Conservation (phyloP, 2,888 invertebrate genomes). For the Anoplius nigerrimus region DNA sequence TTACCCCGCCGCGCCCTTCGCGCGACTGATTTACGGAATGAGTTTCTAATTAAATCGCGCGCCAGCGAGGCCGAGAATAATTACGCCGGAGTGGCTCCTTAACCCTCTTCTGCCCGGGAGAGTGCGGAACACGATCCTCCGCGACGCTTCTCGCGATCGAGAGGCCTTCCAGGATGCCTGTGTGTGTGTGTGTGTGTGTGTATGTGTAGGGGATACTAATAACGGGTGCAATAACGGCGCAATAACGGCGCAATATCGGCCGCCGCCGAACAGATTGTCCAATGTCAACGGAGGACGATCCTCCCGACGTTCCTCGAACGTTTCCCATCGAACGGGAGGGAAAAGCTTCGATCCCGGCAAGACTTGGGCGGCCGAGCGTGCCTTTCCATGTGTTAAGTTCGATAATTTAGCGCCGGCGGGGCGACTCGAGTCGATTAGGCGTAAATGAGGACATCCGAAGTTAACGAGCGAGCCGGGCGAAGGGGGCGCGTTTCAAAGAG, state of each 20-base stretch:
- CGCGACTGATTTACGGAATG: neutral
- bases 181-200: too few species aligned
- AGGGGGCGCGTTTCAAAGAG: conserved; percentile 46
- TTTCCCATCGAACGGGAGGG: neutral
- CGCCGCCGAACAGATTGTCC: too few species aligned
- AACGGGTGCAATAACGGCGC: too few species aligned
- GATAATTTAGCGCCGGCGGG: conserved; percentile 46
- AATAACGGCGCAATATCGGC: too few species aligned
- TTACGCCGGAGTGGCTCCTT: conserved; percentile 22
- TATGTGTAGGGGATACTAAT: too few species aligned
- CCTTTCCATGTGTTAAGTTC: conserved; percentile 45
- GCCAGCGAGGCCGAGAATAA: conserved; percentile 25
- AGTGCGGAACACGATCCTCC: too few species aligned
- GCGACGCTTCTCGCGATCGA: too few species aligned
- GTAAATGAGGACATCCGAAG: conserved; percentile 53
- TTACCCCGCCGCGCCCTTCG: neutral
- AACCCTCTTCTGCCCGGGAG: conserved; percentile 41
- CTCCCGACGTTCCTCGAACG: too few species aligned
- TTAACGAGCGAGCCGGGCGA: conserved; percentile 49
- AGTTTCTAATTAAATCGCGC: conserved; percentile 11
- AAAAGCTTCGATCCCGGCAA: conserved; percentile 45
- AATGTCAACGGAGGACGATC: too few species aligned
- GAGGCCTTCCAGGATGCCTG: too few species aligned
- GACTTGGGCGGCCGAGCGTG: conserved; percentile 23
- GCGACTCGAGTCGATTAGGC: conserved; percentile 53